Conservation (phyloP, 2,113 vertebrate species). For the Fulmarus glacialis region DNA sequence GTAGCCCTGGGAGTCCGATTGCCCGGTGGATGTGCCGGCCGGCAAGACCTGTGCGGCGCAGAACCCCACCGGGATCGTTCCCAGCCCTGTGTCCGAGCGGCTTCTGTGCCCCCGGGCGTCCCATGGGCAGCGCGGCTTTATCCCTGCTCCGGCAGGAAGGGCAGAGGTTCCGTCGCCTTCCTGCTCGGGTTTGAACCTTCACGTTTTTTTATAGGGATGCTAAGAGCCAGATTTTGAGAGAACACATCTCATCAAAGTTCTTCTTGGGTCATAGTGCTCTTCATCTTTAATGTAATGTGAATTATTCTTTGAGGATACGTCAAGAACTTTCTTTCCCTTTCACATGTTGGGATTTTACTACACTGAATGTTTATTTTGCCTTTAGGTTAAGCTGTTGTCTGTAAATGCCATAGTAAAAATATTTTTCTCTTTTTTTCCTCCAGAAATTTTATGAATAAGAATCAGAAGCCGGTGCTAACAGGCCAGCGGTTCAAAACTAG, state of each 20-base stretch:
- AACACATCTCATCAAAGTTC: neutral
- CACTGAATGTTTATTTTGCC: neutral
- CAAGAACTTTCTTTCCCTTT: neutral
- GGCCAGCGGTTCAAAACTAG: constrained; percentile 97
- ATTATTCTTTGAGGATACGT: neutral
- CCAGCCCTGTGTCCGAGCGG: neutral
- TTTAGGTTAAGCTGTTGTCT: neutral
- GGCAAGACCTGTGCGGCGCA: fast-evolving
- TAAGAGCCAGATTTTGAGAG: neutral
- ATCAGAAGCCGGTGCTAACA: constrained; percentile 96
- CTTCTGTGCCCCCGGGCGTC: neutral
- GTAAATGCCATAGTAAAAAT: neutral
- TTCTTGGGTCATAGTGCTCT: neutral
- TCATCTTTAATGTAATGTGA: neutral
- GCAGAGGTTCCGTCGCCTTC: neutral
- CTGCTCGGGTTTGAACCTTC: neutral
- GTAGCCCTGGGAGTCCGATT: neutral
- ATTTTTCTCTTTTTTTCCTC: constrained; percentile 20
- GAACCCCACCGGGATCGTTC: neutral
- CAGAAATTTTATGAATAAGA: constrained; percentile 99
- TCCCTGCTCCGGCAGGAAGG: neutral
- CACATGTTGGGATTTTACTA: neutral
- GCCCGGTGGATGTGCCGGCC: fast-evolving
- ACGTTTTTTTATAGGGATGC: fast-evolving
- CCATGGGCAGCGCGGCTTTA: neutral